These are phyloP conservation scores for Xerus inauris DNA, from an alignment of 2,113 vertebrate species.

Conservation along the genomic window DNA sequence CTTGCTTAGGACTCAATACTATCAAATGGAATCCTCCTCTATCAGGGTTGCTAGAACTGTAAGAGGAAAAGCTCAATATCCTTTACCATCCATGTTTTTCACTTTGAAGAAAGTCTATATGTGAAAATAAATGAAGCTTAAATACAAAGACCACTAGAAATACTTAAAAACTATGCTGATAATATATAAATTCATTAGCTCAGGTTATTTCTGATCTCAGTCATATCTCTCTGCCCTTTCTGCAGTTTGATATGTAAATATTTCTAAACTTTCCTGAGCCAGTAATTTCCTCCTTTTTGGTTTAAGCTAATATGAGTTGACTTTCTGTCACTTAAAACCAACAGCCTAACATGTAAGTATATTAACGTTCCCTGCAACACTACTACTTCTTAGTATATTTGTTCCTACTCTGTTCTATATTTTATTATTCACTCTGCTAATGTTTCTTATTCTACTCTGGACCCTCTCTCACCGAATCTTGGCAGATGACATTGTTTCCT, in stretches of 20 bases:
- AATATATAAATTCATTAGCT: neutral
- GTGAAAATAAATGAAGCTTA: slow-evolving; percentile 54
- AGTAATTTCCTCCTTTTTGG: neutral
- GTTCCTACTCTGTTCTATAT: neutral
- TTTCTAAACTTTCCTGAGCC: neutral
- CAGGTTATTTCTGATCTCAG: neutral
- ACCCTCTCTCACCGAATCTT: neutral
- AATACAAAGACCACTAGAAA: slow-evolving; percentile 34
- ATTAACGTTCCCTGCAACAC: neutral
- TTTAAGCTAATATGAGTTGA: slow-evolving; percentile 28
- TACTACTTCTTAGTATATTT: slow-evolving; percentile 17
- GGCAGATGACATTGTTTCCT: slow-evolving; percentile 12
- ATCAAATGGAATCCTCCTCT: neutral
- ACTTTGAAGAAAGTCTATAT: neutral
- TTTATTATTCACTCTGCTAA: slow-evolving; percentile 23
- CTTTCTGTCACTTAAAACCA: neutral
- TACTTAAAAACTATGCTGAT: neutral
- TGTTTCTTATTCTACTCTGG: slow-evolving; percentile 29
- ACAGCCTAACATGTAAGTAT: neutral
- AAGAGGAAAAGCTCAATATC: neutral
- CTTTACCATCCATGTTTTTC: neutral
- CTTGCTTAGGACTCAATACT: neutral
- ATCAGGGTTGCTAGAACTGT: neutral
- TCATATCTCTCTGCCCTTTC: neutral
- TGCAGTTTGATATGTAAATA: neutral